Evolutionary conservation across 2,888 invertebrate species (phyloP).

Genomic region (Tetranychus truncatus): DNA sequence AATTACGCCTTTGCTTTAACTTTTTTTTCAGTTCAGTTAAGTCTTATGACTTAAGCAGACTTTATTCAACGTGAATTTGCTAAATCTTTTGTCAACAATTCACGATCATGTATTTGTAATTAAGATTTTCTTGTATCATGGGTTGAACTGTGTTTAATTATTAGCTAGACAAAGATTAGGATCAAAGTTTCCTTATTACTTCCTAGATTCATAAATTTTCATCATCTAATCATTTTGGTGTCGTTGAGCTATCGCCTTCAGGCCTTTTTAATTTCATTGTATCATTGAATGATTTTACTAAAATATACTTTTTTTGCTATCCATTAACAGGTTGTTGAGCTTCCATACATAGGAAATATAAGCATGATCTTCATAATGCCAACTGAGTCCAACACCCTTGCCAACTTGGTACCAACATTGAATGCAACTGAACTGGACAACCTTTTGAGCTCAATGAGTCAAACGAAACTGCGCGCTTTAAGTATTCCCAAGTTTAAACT

Average conservation of each 20-base stretch:
- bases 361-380: conserved; percentile 12
- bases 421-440: neutral
- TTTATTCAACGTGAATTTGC: no score
- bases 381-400: neutral
- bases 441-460: neutral
- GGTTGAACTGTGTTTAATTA: neutral
- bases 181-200: neutral
- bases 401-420: neutral
- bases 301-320: neutral
- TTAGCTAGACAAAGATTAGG: neutral
- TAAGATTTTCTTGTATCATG: no score
- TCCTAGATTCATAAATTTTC: neutral
- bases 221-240: no score
- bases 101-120: no score
- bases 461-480: neutral
- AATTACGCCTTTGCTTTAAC: no score
- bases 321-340: neutral
- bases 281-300: conserved; percentile 1
- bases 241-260: neutral
- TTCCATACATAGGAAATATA: conserved; percentile 8
- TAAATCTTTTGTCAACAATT: no score
- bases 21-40: no score
- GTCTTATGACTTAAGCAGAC: no score
- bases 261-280: neutral
- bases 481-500: neutral